Conservation (phyloP, 2,797 vertebrate species). For the Todus mexicanus region DNA sequence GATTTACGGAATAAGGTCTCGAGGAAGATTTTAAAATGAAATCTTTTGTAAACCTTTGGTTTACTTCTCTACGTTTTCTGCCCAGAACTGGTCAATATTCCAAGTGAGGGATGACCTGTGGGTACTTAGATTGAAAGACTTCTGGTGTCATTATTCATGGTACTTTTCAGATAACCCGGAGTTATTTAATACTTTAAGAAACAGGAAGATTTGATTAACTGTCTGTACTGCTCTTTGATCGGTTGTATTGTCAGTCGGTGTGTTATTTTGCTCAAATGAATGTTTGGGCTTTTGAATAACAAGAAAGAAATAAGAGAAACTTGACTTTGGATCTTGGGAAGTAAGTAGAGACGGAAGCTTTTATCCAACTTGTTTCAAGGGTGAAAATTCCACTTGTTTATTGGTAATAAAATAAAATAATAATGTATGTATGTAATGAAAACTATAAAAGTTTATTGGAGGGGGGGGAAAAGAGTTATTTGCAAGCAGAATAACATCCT, state of each 20-base stretch:
- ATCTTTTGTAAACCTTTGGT: not conserved
- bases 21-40: not conserved
- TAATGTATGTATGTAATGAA: not conserved
- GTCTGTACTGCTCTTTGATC: not conserved
- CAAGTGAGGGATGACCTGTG: not conserved
- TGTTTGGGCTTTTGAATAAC: not conserved
- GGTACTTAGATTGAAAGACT: not conserved
- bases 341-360: not conserved
- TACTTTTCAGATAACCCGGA: not conserved
- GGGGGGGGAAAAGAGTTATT: accelerated
- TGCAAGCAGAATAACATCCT: not conserved
- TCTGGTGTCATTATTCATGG: not conserved
- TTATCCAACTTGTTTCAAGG: not conserved
- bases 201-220: not conserved
- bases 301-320: not conserved
- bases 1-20: not conserved
- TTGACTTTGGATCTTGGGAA: not conserved
- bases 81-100: not conserved
- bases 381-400: not conserved
- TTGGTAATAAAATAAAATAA: not conserved
- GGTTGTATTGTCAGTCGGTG: not conserved
- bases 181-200: not conserved
- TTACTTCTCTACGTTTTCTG: not conserved
- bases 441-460: not conserved
- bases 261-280: not conserved